phyloP scores from a whole-genome alignment of 53 echinoderm and acorn worm genomes.

The Holothuria scabra region DNA sequence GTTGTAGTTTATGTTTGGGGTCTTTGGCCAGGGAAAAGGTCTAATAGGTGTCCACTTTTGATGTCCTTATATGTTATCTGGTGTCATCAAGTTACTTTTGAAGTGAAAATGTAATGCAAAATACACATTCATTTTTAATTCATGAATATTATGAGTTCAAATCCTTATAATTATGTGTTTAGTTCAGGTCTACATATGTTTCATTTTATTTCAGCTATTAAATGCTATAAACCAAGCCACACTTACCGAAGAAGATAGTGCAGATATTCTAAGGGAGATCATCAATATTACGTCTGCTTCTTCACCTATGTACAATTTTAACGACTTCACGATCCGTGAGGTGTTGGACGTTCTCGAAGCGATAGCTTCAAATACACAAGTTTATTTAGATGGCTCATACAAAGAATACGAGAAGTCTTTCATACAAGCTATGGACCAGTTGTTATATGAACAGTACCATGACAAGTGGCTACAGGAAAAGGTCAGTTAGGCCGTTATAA shows the following conservation, averaged over 20 bases:
- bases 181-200: too few relatives aligned
- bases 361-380: neutral
- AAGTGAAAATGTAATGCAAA: too few relatives aligned
- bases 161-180: too few relatives aligned
- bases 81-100: too few relatives aligned
- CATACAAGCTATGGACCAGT: constrained; percentile 2
- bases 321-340: constrained; percentile 1
- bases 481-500: too few relatives aligned
- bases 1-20: too few relatives aligned
- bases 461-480: neutral
- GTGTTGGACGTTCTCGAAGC: neutral
- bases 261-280: neutral
- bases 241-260: neutral
- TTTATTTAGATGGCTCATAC: neutral
- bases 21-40: too few relatives aligned
- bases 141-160: too few relatives aligned
- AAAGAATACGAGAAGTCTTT: neutral
- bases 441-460: neutral
- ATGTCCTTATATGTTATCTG: too few relatives aligned
- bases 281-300: neutral
- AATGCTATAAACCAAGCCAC: neutral
- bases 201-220: neutral
- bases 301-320: too few relatives aligned
- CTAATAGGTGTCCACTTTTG: too few relatives aligned
- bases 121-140: too few relatives aligned